Evolutionary conservation across 1,140 invertebrate genomes (phyloP), one percentile per base, ranked within the genome.

Genomic region (Asobara japonica): DNA sequence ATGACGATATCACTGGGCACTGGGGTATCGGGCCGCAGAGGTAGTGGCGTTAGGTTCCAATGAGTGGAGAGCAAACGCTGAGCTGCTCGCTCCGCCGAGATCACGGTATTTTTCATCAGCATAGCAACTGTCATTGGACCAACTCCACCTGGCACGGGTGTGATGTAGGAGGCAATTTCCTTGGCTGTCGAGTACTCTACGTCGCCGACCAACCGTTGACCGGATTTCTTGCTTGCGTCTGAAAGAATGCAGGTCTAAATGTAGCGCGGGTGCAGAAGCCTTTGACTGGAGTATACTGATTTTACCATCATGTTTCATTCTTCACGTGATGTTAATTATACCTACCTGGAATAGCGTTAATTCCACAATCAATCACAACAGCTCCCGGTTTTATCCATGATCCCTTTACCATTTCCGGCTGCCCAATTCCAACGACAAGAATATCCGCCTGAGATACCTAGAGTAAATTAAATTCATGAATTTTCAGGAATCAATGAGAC

Each of bases 361-460:
- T 99, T 41, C 98, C 98, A 89, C 98, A 99, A 85, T 99, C 98
- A 77, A 99, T 99, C n/a, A 99, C 98, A 29, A 99, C 93, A 56
- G 98, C 97, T 18, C 98, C 97, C 0, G 96, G 96, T 88, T 99
- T 99, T 48, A 99, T 93, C 98, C 98, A 99, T 62, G 93, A 93
- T 0, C 94, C 96, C 85, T 96, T 96, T 0, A 99, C 97, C 88
- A 99, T 90, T 86, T 97, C 91, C 6, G 97, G 89, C 80, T 93
- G 90, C 0, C 98, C 98, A 78, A 99, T 97, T 2, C 92, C 98
- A 4, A 98, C 98, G 6, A 99, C 96, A 60, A 99, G 85, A 81
- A 99, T 98, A 86, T 99, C 98, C 18, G 97, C 98, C 77, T 89
- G 75, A 0, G 83, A 84, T 2, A 86, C 80, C 85, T 87, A 5